phyloP scores from a whole-genome alignment of 2,888 invertebrate species.

The Diarsia mendica region DNA sequence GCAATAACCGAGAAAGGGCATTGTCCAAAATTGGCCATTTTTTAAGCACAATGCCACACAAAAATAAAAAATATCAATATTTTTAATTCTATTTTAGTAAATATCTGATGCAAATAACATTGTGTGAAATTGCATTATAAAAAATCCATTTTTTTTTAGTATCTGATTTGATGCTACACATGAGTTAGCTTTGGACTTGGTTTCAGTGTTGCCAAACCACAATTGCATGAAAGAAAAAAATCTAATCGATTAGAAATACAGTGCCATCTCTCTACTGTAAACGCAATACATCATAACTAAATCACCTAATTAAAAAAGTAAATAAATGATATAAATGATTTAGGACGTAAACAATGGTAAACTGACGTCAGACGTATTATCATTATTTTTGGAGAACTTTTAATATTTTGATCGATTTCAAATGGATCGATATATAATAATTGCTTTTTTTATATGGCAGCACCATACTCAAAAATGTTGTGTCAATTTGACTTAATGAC shows the following conservation, averaged over 20 bases:
- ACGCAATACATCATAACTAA: not conserved
- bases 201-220: not conserved
- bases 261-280: not conserved
- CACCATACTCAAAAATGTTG: not conserved
- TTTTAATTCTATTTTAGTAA: too few relatives aligned
- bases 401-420: not conserved
- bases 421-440: not conserved
- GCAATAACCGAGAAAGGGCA: too few relatives aligned
- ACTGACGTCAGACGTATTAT: not conserved
- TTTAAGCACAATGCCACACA: too few relatives aligned
- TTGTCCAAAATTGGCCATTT: too few relatives aligned
- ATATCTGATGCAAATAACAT: too few relatives aligned
- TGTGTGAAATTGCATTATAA: too few relatives aligned
- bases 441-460: not conserved
- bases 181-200: not conserved
- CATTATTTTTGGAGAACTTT: not conserved
- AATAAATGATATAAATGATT: not conserved
- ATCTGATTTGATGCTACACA: not conserved
- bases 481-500: constrained; percentile 1
- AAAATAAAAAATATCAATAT: too few relatives aligned
- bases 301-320: not conserved
- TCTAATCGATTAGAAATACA: not conserved
- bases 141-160: too few relatives aligned
- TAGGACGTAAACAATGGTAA: not conserved
- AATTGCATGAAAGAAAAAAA: not conserved